Evolutionary conservation across 2,888 invertebrate species (phyloP).

Genomic region (Augiades crinisus): DNA sequence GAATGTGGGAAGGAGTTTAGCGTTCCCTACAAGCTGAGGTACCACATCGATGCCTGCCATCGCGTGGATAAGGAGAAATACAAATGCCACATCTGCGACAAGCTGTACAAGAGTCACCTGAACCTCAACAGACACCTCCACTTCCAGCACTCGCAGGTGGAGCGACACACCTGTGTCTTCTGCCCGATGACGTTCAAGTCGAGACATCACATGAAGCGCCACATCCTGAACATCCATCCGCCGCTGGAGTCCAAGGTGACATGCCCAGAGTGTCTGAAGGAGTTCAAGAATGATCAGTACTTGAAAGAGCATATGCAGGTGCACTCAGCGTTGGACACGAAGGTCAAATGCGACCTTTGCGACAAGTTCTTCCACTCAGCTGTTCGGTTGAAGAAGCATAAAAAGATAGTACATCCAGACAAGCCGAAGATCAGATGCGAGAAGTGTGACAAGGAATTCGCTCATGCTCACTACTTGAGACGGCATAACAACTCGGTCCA

Average conservation of each 20-base stretch:
- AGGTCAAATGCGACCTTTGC: conserved; percentile 69
- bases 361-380: conserved; percentile 69
- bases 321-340: conserved; percentile 62
- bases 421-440: conserved; percentile 67
- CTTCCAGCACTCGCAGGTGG: conserved; percentile 63
- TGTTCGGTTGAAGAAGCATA: conserved; percentile 68
- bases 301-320: conserved; percentile 73
- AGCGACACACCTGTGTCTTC: conserved; percentile 67
- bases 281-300: conserved; percentile 74
- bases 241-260: conserved; percentile 70
- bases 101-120: conserved; percentile 61
- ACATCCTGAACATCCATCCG: conserved; percentile 70
- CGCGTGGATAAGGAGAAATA: conserved; percentile 57
- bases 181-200: conserved; percentile 73
- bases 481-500: conserved; percentile 68
- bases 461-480: conserved; percentile 64
- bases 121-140: conserved; percentile 65
- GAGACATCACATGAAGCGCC: conserved; percentile 70
- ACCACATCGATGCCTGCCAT: conserved; percentile 63
- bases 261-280: conserved; percentile 69
- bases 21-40: conserved; percentile 65
- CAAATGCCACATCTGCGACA: conserved; percentile 63
- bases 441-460: conserved; percentile 70
- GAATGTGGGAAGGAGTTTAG: conserved; percentile 66
- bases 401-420: conserved; percentile 68